phyloP scores from a whole-genome alignment of 2,888 invertebrate genomes.

The Xestobium rufovillosum region DNA sequence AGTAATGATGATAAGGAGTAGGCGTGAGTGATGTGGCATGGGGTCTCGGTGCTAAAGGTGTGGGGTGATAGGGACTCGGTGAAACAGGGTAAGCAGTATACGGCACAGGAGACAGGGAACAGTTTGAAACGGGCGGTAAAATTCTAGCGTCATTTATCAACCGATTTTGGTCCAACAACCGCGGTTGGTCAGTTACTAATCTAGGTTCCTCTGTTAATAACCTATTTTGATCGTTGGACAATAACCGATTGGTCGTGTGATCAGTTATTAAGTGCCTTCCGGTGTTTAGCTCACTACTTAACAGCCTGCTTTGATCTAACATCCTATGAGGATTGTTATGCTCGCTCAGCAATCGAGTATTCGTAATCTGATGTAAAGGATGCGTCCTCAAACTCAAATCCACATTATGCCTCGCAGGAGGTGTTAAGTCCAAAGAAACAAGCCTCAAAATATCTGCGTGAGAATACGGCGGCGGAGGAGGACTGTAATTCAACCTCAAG shows the following conservation, averaged over 20 bases:
- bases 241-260: constrained; percentile 37
- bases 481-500: constrained; percentile 40
- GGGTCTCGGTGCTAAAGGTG: constrained; percentile 36
- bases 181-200: constrained; percentile 31
- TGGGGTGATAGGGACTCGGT: constrained; percentile 49
- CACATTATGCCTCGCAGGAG: constrained; percentile 50
- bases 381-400: constrained; percentile 46
- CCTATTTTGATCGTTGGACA: constrained; percentile 40
- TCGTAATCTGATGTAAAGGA: constrained; percentile 37
- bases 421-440: constrained; percentile 56
- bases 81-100: constrained; percentile 46
- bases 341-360: constrained; percentile 36
- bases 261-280: constrained; percentile 33
- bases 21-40: constrained; percentile 41
- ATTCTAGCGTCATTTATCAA: constrained; percentile 35
- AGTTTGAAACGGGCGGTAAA: constrained; percentile 30
- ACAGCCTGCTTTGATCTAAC: constrained; percentile 36
- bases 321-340: constrained; percentile 42
- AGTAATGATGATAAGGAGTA: constrained; percentile 50
- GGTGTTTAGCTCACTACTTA: constrained; percentile 32
- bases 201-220: constrained; percentile 29
- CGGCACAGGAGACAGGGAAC: constrained; percentile 36
- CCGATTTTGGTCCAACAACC: constrained; percentile 34
- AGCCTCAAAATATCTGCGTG: constrained; percentile 57
- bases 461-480: constrained; percentile 49